These are phyloP conservation scores for Hydroisotoma schaefferi DNA, from an alignment of 2,888 invertebrate species.

Conservation along the genomic window DNA sequence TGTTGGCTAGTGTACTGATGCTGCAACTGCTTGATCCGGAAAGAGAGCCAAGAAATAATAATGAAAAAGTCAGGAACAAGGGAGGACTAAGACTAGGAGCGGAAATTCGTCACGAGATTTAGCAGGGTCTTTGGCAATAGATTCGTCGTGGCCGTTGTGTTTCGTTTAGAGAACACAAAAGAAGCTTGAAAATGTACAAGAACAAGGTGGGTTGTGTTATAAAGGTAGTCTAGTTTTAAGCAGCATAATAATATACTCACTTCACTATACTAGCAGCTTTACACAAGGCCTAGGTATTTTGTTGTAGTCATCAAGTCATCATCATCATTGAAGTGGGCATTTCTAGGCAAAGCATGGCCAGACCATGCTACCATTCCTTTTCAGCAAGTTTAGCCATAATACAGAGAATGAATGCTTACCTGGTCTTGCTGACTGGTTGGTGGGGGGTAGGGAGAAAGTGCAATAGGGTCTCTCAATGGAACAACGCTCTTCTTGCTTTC, in stretches of 20 bases:
- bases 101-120: conserved; percentile 3
- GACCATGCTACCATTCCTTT: no score
- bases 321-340: no score
- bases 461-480: conserved; percentile 19
- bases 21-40: conserved; percentile 10
- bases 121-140: conserved; percentile 3
- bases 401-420: neutral
- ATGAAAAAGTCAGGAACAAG: conserved; percentile 10
- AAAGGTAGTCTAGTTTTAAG: no score
- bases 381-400: no score
- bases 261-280: no score
- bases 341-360: no score
- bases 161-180: neutral
- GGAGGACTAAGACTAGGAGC: conserved; percentile 15
- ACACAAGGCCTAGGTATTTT: no score
- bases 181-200: neutral
- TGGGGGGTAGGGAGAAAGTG: neutral
- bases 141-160: neutral
- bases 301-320: no score
- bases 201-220: no score
- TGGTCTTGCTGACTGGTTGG: conserved; percentile 3
- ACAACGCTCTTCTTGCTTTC: conserved; percentile 22
- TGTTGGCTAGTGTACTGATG: no score
- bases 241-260: no score
- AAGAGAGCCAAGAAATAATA: conserved; percentile 16